These are phyloP conservation scores for Chrysaora quinquecirrha DNA, from an alignment of 30 jellyfish, hydroid and myxozoan genomes.

Conservation along the genomic window DNA sequence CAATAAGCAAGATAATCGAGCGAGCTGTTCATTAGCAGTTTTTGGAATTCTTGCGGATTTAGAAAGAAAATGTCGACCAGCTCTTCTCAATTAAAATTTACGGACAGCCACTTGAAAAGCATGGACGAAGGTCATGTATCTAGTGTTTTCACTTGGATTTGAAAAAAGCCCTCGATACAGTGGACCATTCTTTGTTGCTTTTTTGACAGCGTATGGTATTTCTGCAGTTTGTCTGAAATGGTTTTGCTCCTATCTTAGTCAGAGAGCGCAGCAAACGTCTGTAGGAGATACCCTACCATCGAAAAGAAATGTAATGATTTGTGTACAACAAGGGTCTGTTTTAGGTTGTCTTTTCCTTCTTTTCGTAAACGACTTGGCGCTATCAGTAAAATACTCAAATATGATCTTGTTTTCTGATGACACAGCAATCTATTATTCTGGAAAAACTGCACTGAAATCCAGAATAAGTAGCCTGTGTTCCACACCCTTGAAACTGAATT, in stretches of 20 bases:
- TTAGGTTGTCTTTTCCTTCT: constrained; percentile 67
- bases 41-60: constrained; percentile 55
- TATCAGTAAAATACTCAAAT: constrained; percentile 67
- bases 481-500: too few species aligned
- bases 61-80: constrained; percentile 55
- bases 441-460: constrained; percentile 75
- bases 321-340: constrained; percentile 71
- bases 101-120: constrained; percentile 74
- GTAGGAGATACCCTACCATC: constrained; percentile 68
- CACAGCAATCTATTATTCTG: constrained; percentile 70
- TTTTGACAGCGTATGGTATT: constrained; percentile 66
- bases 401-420: constrained; percentile 73
- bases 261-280: constrained; percentile 75
- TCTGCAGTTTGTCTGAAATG: constrained; percentile 18
- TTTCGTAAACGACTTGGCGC: constrained; percentile 77
- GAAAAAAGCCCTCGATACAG: constrained; percentile 68
- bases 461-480: too few species aligned
- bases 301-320: constrained; percentile 62
- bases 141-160: constrained; percentile 52
- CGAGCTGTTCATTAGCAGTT: constrained; percentile 59
- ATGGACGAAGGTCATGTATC: constrained; percentile 78
- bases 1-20: constrained; percentile 61
- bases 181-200: constrained; percentile 64
- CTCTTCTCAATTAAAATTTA: constrained; percentile 66
- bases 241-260: constrained; percentile 78